Base-by-base conservation (phyloP, 2,797 vertebrate species). In the Triplophysa bombifrons region DNA sequence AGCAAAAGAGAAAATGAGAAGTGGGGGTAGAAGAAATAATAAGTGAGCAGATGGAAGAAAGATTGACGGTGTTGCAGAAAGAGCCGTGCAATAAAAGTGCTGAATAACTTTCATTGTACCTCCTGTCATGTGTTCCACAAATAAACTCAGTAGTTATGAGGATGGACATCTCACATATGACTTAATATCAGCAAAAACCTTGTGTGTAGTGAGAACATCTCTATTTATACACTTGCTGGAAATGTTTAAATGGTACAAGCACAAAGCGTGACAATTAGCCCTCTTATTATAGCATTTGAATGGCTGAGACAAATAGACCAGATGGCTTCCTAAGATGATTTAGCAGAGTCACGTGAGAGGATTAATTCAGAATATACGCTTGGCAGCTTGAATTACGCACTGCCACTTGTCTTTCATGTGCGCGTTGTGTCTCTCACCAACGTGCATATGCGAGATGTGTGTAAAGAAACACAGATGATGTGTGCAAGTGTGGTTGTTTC, bases 401-500 rank as follows among this genome's bases (percentile, higher is more conserved):
- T 27, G 46, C 20, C 19, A 41, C 11, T 63, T 17, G 63, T 80
- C 68, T 70, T 76, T 61, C 50, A 16, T 64, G 22, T 55, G n/a
- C n/a, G 20, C 14, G 72, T 72, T 76, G 27, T 12, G 41, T 17
- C 70, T 51, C 25, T 67, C 17, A 44, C 27, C 67, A 69, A 17
- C 17, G 53, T 22, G 64, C 66, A 82, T 64, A 70, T 85, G 61
- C 60, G 78, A 60, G 60, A 53, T 61, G 66, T 67, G 22, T 70
- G 51, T 74, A 25, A 55, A 72, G 48, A 77, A 76, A 60, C 46
- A 53, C 64, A 82, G 74, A 65, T 78, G 84, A 41, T 76, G 25
- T 78, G 30, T 61, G n/a, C 76, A 83, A 81, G 84, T 79, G 60
- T 72, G 34, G 25, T 46, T 12, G 50, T 72, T 80, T 80, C 30